Evolutionary conservation across 2,113 vertebrate genomes (phyloP).

Genomic region (Antennarius striatus): DNA sequence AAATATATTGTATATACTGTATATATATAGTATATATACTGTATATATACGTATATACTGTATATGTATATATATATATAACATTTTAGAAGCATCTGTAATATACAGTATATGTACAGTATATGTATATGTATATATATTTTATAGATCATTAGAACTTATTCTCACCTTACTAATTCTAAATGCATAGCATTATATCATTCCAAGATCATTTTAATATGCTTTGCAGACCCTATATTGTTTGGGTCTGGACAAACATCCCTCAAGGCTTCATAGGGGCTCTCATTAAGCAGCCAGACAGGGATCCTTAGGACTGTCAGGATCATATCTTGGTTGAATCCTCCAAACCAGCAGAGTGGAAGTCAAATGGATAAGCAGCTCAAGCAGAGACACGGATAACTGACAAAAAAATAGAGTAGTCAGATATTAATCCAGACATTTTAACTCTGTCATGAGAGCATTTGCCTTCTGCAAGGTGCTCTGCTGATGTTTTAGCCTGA

Average conservation of each 20-base stretch:
- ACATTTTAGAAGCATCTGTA: too few species aligned
- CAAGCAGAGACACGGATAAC: conserved; percentile 27
- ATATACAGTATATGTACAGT: too few species aligned
- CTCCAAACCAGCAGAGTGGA: conserved; percentile 9
- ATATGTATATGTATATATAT: too few species aligned
- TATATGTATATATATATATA: too few species aligned
- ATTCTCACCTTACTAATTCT: background rate
- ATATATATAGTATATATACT: too few species aligned
- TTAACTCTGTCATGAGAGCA: conserved; percentile 70
- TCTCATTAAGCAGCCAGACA: too few species aligned
- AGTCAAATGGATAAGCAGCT: conserved; percentile 46
- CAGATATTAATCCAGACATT: conserved; percentile 70
- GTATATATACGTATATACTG: too few species aligned
- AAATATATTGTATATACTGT: too few species aligned
- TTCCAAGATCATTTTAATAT: background rate
- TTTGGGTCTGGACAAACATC: conserved; percentile 2
- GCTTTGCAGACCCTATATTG: too few species aligned
- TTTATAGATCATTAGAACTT: background rate
- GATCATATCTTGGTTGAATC: conserved; percentile 7
- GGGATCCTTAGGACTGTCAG: too few species aligned
- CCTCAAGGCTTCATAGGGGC: conserved; percentile 4
- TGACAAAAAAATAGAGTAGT: conserved; percentile 46
- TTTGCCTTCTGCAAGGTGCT: conserved; percentile 57
- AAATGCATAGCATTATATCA: background rate
- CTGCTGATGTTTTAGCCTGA: conserved; percentile 67